Evolutionary conservation across 2,888 invertebrate genomes (phyloP).

Genomic region (Falcaria lacertinaria): DNA sequence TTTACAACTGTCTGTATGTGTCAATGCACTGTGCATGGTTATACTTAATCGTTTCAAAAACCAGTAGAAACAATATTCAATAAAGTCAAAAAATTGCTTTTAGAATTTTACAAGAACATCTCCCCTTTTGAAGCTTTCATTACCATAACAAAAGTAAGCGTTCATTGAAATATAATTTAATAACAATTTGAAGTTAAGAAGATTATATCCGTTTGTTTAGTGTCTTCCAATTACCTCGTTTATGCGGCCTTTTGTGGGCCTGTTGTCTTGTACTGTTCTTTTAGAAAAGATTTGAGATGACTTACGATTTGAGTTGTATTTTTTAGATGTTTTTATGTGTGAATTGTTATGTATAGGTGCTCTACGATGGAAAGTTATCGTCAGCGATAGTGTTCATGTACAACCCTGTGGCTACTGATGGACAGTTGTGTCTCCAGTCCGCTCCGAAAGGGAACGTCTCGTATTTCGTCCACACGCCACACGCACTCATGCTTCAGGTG

Average conservation of each 20-base stretch:
- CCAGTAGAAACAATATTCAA: too few species aligned
- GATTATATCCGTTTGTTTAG: not conserved
- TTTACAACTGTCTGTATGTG: too few species aligned
- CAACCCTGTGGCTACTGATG: conserved; percentile 99
- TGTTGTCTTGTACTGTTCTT: not conserved
- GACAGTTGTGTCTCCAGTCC: conserved; percentile 98
- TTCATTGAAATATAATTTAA: not conserved
- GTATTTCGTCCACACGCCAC: conserved; percentile 99
- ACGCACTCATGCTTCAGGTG: conserved; percentile 99
- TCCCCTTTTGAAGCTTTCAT: not conserved
- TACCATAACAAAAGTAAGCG: not conserved
- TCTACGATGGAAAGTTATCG: conserved; percentile 98
- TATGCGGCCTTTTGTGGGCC: not conserved
- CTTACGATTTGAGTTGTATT: too few species aligned
- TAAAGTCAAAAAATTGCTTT: too few species aligned
- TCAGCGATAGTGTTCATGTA: conserved; percentile 99
- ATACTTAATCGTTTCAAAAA: too few species aligned
- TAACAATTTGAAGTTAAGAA: not conserved
- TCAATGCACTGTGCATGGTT: too few species aligned
- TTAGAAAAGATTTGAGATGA: not conserved
- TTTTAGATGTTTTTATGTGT: not conserved
- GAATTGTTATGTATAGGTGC: conserved; percentile 81
- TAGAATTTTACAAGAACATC: not conserved
- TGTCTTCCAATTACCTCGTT: not conserved
- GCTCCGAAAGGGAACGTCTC: conserved; percentile 98